Evolutionary conservation across 2,888 invertebrate genomes (phyloP), one percentile per base, ranked within the genome.

Genomic region (Ennomos fuscantarius): DNA sequence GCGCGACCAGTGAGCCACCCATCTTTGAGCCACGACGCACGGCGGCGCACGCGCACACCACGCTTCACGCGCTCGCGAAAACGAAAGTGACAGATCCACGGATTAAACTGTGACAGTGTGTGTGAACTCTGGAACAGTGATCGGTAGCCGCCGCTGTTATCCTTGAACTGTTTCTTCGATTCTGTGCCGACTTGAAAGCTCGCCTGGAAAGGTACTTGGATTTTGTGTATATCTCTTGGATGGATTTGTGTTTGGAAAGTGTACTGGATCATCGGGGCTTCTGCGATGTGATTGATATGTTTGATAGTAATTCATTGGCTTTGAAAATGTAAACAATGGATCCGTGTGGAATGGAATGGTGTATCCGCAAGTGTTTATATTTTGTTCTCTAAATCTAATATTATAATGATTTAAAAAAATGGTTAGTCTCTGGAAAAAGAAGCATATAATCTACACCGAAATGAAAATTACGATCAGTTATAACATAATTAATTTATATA

Each of bases 61-160:
- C 50, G 50, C 56, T 54, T 37, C 60, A 56, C 73, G 78, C 73
- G 77, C 72, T 55, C 78, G 83, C 74, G 82, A 86, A 87, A 88
- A 79, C 89, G 90, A 91, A 89, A 90, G 91, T 90, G 90, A 86
- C 75, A 69, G 65, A 74, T 51, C 49, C 47, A 51, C 56, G 66
- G 63, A 69, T 58, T 72, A 79, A 80, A 82, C 86, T 82, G 87
- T 88, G 88, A 83, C 80, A 56, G 87, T 89, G 89, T 79, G 84
- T 85, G 86, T 85, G 84, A 84, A 84, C 85, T 77, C 81, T 84
- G 83, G 84, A 89, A 89, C 90, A 87, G 91, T 90, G 90, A 85
- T 81, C 78, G 87, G 84, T 87, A 86, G 87, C 88, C 76, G 72
- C 76, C 84, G 79, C 82, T 85, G 89, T 88, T 89, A 87, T 88